Base-by-base conservation (phyloP, 2,888 invertebrate species). In the Alcis repandata region DNA sequence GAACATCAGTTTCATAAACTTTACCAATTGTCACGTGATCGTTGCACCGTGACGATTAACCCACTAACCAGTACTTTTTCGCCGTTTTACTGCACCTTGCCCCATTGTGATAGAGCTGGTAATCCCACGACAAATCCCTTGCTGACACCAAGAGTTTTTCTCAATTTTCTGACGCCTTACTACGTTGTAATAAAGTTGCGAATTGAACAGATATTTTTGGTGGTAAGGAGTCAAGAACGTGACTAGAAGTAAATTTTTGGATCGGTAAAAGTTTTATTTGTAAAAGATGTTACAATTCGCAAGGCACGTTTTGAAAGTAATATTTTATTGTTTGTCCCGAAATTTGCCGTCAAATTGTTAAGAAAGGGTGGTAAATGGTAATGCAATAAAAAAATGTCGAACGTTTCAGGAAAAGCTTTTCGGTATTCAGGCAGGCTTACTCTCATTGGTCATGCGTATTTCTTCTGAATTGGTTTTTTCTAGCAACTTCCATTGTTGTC, bases 1-100 rank as follows among this genome's bases (percentile, higher is more conserved):
- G 71, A 72, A 74, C 67, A 62, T 72, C 60, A 57, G 61, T 74
- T 73, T 74, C 74, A 70, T 69, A 72, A 72, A 70, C 60, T 43
- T 56, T 74, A 69, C 69, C 68, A 65, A 75, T 54, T 45, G 68
- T 64, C 62, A 60, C 69, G 62, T 63, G 67, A 63, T 38, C 52
- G 59, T 51, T 56, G 46, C 62, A 69, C 67, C 70, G 63, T 70
- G 66, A 71, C 68, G 49, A 43, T 69, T 70, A 65, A 53, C 59
- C 64, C 56, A 72, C 43, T 22, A 46, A 20, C 57, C 41, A n/a
- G 2, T 22, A 22, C 10, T 48, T 48, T n/a, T 19, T 17, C 51
- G n/a, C 36, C 17, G 32, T 40, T 33, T 32, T 20, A 9, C 0
- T 43, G 13, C n/a, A 52, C 41, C 32, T 43, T 71, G 62, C 53